Base-by-base conservation (phyloP, 2,113 vertebrate species). In the Neotoma lepida region DNA sequence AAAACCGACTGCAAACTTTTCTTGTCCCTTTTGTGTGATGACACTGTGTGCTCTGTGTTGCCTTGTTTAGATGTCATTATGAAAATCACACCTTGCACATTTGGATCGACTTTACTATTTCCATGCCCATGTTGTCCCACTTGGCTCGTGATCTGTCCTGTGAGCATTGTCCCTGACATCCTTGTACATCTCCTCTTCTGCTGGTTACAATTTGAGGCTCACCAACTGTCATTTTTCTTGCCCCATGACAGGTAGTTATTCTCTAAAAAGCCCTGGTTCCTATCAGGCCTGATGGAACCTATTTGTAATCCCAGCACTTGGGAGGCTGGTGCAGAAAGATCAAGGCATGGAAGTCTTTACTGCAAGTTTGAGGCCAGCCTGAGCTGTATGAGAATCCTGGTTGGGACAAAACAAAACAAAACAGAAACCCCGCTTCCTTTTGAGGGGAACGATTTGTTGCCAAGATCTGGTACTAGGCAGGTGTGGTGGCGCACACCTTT, bases 381-480 rank as follows among this genome's bases (percentile, higher is more conserved):
- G 68, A 54, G 3, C 26, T 68, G 4, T 4, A 14, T 49, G 30
- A 22, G 66, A 56, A 56, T 9, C 8, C 20, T 56, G 35, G 41
- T 24, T 56, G 49, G 13, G 24, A 64, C 35, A 71, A 71, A 70
- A 41, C 58, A 61, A 61, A 58, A 63, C 61, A 63, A 61, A 26
- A 56, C 7, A 17, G 24, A 89, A 78, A 10, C 10, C 17, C 30
- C 66, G 28, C 4, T 87, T 94, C 28, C 39, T 96, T 94, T 88
- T 92, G 20, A 86, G 64, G 22, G 44, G 64, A 74, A 24, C 1
- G 63, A 41, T 74, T 66, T 85, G 51, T 91, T 86, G 13, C 35
- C 44, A 76, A 76, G 71, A 44, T 44, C 71, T 92, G 63, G 39
- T 54, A 26, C 71, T 93, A 6, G 2, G n/a, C 80, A 30, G n/a